Percentiles rank a stretch among this genome's conserved stretches.
Conservation (phyloP, 2,113 vertebrate species). For the Corydoras sp. region DNA sequence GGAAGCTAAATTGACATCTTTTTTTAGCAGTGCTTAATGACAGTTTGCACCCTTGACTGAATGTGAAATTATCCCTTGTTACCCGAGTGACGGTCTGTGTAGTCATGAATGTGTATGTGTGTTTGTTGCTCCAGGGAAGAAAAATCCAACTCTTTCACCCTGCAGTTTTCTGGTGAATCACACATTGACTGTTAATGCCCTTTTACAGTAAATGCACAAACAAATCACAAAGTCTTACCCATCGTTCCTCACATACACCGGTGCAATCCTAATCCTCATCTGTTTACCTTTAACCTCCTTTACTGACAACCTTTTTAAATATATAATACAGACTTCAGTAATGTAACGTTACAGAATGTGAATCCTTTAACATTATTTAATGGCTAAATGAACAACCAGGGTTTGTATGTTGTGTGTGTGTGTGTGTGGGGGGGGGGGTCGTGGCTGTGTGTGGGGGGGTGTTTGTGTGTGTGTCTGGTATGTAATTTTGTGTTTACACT, state of each 20-base stretch:
- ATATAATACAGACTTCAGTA: too few species aligned
- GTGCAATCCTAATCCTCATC: not conserved
- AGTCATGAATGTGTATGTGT: constrained; percentile 31
- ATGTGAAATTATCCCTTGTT: constrained; percentile 11
- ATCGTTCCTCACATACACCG: not conserved
- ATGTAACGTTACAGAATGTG: too few species aligned
- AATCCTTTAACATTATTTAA: too few species aligned
- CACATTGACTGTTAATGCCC: not conserved
- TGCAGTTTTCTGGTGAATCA: constrained; percentile 53
- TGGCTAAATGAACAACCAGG: too few species aligned
- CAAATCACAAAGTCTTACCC: not conserved
- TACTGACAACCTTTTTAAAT: too few species aligned
- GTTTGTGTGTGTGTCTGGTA: too few species aligned
- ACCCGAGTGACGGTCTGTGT: constrained; percentile 23
- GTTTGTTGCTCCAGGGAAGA: constrained; percentile 32
- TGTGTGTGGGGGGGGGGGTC: too few species aligned
- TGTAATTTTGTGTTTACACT: too few species aligned
- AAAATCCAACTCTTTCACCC: constrained; percentile 59
- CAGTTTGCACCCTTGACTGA: not conserved
- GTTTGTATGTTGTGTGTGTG: too few species aligned
- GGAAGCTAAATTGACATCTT: too few species aligned
- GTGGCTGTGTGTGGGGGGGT: too few species aligned
- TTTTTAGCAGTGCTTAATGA: not conserved
- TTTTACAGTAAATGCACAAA: constrained; percentile 3
- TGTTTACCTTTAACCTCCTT: too few species aligned